Evolutionary conservation across 2,888 invertebrate species (phyloP).

Genomic region (Dolichopus griseipennis): DNA sequence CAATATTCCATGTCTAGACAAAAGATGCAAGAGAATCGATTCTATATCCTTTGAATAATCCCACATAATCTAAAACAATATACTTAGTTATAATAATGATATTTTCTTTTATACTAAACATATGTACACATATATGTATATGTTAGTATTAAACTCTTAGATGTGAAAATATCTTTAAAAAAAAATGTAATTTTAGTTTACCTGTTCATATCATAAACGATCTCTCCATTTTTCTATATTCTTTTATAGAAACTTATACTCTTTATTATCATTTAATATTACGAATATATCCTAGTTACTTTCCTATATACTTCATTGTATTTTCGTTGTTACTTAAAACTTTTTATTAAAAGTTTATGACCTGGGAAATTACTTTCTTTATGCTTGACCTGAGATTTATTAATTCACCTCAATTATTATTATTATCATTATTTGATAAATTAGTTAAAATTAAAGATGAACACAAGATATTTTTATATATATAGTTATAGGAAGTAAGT

Average conservation of each 20-base stretch:
- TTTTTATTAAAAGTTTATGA: background rate
- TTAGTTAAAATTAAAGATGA: background rate
- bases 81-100: background rate
- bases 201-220: background rate
- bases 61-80: background rate
- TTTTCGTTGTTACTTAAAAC: background rate
- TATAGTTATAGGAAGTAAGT: background rate
- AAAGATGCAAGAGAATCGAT: background rate
- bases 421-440: conserved; percentile 2
- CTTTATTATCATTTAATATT: too few species aligned
- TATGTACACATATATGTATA: background rate
- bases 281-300: too few species aligned
- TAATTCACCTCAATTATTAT: background rate
- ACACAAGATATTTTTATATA: background rate
- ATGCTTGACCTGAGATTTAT: conserved; percentile 4
- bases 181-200: background rate
- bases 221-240: background rate
- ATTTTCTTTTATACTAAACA: background rate
- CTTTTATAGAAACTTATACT: too few species aligned
- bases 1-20: background rate
- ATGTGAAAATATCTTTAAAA: background rate
- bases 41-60: background rate
- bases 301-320: too few species aligned
- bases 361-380: background rate
- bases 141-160: too few species aligned